Conservation (phyloP, 1,140 invertebrate genomes). For the Atta cephalotes region DNA sequence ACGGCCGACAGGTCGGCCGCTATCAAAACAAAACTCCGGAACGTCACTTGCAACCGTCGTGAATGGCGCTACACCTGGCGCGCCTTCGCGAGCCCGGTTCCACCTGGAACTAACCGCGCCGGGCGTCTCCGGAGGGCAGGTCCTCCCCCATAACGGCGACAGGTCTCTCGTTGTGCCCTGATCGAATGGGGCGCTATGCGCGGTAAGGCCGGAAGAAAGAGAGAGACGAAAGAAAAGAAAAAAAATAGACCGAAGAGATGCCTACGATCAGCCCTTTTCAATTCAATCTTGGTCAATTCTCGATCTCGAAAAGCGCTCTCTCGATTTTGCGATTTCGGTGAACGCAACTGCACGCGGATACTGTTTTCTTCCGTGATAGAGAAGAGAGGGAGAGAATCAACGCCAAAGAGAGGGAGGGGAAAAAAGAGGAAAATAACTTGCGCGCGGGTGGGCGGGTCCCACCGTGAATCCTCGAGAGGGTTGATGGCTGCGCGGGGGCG, state of each 20-base stretch:
- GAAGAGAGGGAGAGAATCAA: not conserved
- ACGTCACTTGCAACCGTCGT: not conserved
- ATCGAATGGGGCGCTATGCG: not conserved
- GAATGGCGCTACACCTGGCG: constrained; percentile 46
- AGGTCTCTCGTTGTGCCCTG: constrained; percentile 22
- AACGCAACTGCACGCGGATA: constrained; percentile 26
- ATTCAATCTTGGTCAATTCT: not conserved
- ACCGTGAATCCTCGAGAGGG: constrained; percentile 39
- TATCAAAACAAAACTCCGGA: constrained; percentile 18
- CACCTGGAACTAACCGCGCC: constrained; percentile 58
- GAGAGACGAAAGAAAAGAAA: not conserved
- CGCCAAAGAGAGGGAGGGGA: not conserved
- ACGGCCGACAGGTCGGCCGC: not conserved
- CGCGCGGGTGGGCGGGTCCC: constrained; percentile 58
- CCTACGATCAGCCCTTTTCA: not conserved
- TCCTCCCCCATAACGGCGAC: constrained; percentile 48
- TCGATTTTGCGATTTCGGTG: not conserved
- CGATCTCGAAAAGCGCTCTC: not conserved
- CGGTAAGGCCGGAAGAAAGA: not conserved
- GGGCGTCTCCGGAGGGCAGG: constrained; percentile 58
- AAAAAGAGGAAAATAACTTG: constrained; percentile 42
- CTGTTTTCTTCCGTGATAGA: constrained; percentile 39
- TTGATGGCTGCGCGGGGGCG: not conserved
- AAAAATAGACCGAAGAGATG: not conserved
- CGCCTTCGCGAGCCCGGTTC: constrained; percentile 37